Evolutionary conservation across 2,113 vertebrate genomes (phyloP), one percentile per base, ranked within the genome.

Genomic region (Bothrops jararaca): DNA sequence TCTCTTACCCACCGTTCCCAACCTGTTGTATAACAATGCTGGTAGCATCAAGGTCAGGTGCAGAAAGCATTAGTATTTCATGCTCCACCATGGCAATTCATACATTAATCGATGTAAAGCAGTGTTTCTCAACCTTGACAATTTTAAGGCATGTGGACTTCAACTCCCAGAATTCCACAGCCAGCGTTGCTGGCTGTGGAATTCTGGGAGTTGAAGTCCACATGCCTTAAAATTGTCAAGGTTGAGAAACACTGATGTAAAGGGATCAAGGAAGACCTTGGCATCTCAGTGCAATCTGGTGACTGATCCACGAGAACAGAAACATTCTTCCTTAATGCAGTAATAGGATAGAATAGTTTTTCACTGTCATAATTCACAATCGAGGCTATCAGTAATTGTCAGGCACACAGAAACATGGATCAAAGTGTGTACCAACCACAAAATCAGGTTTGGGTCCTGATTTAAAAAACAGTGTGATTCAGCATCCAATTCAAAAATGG

Each of bases 31-130:
- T 90, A n/a, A n/a, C 5, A 4, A 42, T 86, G 45, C 74, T 9
- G 34, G 34, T 9, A 42, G 74, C 74, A 80, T 52, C 29, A 52
- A 60, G 52, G 92, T 15, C 22, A 60, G 45, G 15, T 52, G n/a
- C 80, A n/a, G n/a, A 29, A 10, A 54, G 34, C 10, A 39, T 80
- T 52, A n/a, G 4, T 29, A 15, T 26, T 86, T 42, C 26, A 18
- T 52, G 0, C 18, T 42, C 64, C 48, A 39, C 23, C 24, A 8
- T 48, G 56, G 45, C 88, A 53, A 48, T 56, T n/a, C 54, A 29
- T 90, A 2, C 39, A 45, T 52, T 94, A 85, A 94, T 92, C 60
- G 89, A 94, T 64, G 54, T 94, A 89, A 94, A 91, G 91, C n/a
- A n/a, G n/a, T n/a, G n/a, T n/a, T n/a, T n/a, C n/a, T n/a, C n/a